Evolutionary conservation across 2,113 vertebrate genomes (phyloP).

Genomic region (Emydura subglobosa): DNA sequence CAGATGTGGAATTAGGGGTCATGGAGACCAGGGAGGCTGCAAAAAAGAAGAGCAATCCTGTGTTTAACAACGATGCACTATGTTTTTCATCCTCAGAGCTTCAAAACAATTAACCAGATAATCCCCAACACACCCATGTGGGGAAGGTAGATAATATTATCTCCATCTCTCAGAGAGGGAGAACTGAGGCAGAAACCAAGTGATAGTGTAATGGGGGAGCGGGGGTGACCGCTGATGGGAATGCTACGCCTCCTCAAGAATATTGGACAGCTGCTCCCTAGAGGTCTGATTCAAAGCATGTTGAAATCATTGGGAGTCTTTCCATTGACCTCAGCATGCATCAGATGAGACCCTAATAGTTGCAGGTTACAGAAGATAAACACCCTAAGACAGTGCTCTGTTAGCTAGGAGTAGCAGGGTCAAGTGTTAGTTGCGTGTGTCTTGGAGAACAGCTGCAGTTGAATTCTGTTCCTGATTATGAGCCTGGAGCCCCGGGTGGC

Average conservation of each 20-base stretch:
- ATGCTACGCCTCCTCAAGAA: not conserved
- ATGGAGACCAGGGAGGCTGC: not conserved
- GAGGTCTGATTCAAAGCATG: not conserved
- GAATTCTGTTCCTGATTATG: not conserved
- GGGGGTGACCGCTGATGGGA: not conserved
- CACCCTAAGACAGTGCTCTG: not conserved
- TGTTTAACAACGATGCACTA: not conserved
- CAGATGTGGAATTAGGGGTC: too few relatives aligned
- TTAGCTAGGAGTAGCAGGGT: not conserved
- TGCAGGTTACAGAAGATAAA: not conserved
- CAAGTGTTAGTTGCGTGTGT: not conserved
- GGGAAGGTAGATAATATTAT: too few relatives aligned
- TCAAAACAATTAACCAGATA: not conserved
- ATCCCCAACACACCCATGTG: too few relatives aligned
- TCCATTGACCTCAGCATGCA: not conserved
- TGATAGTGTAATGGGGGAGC: not conserved
- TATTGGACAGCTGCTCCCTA: not conserved
- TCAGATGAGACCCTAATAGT: too few relatives aligned
- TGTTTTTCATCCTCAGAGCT: not conserved
- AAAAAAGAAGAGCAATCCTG: not conserved
- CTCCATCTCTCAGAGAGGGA: not conserved
- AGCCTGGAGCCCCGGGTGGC: too few relatives aligned
- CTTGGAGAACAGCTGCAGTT: not conserved
- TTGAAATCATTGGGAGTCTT: not conserved
- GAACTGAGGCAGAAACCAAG: not conserved